A percentile compares a stretch with the other conserved stretches of the same genome.
Conservation (phyloP, 2,888 invertebrate genomes). For the Dryobotodes eremita region DNA sequence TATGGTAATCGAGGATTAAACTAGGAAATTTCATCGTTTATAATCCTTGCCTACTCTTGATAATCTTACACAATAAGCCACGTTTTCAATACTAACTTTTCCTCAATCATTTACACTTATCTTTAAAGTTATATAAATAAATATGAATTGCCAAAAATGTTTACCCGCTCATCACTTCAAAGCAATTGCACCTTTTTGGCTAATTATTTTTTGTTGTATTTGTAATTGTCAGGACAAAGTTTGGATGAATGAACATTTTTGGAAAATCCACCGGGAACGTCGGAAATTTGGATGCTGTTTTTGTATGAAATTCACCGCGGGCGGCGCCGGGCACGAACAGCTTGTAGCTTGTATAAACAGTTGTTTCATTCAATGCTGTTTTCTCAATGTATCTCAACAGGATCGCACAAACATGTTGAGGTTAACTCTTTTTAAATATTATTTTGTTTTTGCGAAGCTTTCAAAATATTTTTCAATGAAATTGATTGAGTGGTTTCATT, state of each 20-base stretch:
- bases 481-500: conserved; percentile 38
- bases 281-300: too few species aligned
- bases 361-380: conserved; percentile 24
- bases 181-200: too few species aligned
- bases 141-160: too few species aligned
- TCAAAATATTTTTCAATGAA: conserved; percentile 55
- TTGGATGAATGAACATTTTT: too few species aligned
- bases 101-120: conserved; percentile 21
- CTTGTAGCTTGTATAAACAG: conserved; percentile 22
- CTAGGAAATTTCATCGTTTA: background rate
- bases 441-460: conserved; percentile 33
- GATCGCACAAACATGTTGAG: conserved; percentile 22
- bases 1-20: background rate
- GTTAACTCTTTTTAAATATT: conserved; percentile 44
- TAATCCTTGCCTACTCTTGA: background rate
- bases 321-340: too few species aligned
- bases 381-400: conserved; percentile 13
- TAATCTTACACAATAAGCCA: background rate
- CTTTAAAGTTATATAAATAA: too few species aligned
- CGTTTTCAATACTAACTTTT: conserved; percentile 11
- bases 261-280: too few species aligned
- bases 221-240: too few species aligned
- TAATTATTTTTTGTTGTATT: too few species aligned
- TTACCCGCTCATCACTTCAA: too few species aligned
- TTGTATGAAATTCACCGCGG: too few species aligned